Base-by-base conservation (phyloP, 2,113 vertebrate species). In the Cryptomyrus ogoouensis region DNA sequence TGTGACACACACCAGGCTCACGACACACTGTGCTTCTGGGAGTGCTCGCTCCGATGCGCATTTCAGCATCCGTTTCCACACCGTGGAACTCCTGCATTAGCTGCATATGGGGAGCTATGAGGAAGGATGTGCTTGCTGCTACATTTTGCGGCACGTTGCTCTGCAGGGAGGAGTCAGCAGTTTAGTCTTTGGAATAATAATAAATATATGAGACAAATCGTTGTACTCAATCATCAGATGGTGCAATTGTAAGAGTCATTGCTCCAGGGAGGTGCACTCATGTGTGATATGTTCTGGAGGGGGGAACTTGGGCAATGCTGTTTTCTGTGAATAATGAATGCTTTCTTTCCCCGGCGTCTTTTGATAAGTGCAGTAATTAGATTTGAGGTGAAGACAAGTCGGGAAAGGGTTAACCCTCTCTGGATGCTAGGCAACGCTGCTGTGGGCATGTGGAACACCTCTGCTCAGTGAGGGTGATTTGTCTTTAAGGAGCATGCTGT, bases 321-420 rank as follows among this genome's bases (percentile, higher is more conserved):
- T 31, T 27, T 15, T 83, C 21, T 21, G 21, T 47, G 52, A 52
- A 84, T 58, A 39, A 89, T 46, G 13, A 44, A 19, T 58, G 80
- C 27, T 83, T 13, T 21, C 62, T 56, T 35, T 53, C 21, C 66
- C 13, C 62, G 77, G 46, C 1, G 5, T 31, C 31, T 83, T 49
- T 89, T 53, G 66, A 62, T 24, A 27, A 62, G 53, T 21, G 80
- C 21, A 19, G 21, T 35, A 46, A 58, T 74, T 86, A n/a, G 83
- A 42, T 90, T 88, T 46, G 77, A n/a, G 24, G 50, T n/a, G 52
- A 84, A 62, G 35, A 5, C 89, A 62, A n/a, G 27, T 85, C n/a
- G 12, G 52, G 39, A 8, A 87, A 87, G 84, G 49, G 84, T 80
- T 90, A 87, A 90, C 42, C 89, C 53, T 44, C 66, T 42, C 35